Percentiles rank a stretch among this genome's conserved stretches.
These are phyloP conservation scores for Aricia agestis DNA, from an alignment of 1,140 invertebrate genomes.

Conservation along the genomic window DNA sequence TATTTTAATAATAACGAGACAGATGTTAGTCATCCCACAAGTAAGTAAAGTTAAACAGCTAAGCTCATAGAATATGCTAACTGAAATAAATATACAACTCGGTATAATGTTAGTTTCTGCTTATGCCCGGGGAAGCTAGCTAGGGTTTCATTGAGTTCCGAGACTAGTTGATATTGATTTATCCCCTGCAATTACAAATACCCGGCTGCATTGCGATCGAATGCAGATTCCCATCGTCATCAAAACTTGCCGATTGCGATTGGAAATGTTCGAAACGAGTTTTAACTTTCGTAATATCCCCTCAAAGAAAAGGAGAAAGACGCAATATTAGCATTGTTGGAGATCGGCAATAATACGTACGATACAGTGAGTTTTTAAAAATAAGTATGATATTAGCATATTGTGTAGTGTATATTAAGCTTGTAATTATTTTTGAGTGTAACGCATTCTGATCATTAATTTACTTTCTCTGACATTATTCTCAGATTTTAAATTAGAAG, in stretches of 20 bases:
- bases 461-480: background rate
- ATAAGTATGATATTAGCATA: background rate
- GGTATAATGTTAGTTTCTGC: background rate
- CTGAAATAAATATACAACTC: too few species aligned
- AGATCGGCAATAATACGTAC: background rate
- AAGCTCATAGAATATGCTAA: too few species aligned
- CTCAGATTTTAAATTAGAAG: background rate
- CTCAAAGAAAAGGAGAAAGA: background rate
- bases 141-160: background rate
- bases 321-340: background rate
- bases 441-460: background rate
- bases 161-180: slow-evolving; percentile 11
- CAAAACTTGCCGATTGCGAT: background rate
- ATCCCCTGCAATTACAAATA: background rate
- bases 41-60: too few species aligned
- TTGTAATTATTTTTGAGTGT: background rate
- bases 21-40: too few species aligned
- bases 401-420: background rate
- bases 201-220: slow-evolving; percentile 2
- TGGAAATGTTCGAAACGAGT: slow-evolving; percentile 2
- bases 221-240: background rate
- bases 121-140: background rate
- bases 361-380: background rate
- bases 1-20: too few species aligned
- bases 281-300: slow-evolving; percentile 5